A percentile compares a stretch with the other conserved stretches of the same genome.
Evolutionary conservation across 1,140 invertebrate genomes (phyloP).

Genomic region (Drosophila lacertosa): DNA sequence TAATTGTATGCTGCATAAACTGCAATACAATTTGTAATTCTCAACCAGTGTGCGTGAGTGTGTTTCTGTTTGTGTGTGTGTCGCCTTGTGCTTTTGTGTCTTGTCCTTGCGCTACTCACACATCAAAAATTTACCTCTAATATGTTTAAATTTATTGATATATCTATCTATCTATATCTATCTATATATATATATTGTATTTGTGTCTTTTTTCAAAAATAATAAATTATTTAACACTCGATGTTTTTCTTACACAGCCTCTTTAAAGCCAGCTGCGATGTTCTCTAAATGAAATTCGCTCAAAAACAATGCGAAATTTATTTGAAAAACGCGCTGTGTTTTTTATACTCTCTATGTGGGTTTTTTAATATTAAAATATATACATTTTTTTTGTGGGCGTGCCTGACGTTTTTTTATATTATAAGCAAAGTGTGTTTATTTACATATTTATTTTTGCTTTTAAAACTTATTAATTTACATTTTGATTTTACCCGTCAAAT

Average conservation of each 20-base stretch:
- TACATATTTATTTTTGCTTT: conserved; percentile 6
- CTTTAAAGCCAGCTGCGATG: not conserved
- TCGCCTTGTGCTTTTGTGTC: conserved; percentile 40
- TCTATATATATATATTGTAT: conserved; percentile 64
- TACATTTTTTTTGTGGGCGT: conserved; percentile 40
- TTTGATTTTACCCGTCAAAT: conserved; percentile 66
- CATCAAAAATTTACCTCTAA: conserved; percentile 27
- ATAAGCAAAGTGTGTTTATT: conserved; percentile 51
- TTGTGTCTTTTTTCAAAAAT: conserved; percentile 58
- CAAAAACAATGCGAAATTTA: not conserved
- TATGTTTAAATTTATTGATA: conserved; percentile 14
- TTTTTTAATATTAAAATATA: conserved; percentile 21
- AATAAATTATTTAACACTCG: conserved; percentile 72
- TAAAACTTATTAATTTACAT: conserved; percentile 14
- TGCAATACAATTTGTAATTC: conserved; percentile 8
- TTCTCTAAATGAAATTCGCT: conserved; percentile 7
- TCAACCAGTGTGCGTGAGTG: conserved; percentile 16
- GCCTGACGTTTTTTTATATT: conserved; percentile 52
- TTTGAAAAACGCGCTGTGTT: conserved; percentile 1
- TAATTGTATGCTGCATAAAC: conserved; percentile 28
- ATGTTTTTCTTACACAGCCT: conserved; percentile 72
- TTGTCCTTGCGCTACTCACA: conserved; percentile 48
- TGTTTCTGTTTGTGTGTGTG: conserved; percentile 15
- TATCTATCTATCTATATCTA: conserved; percentile 54
- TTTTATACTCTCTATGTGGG: conserved; percentile 47